Base-by-base conservation (phyloP, 2,888 invertebrate species). In the Corbicula japonica region DNA sequence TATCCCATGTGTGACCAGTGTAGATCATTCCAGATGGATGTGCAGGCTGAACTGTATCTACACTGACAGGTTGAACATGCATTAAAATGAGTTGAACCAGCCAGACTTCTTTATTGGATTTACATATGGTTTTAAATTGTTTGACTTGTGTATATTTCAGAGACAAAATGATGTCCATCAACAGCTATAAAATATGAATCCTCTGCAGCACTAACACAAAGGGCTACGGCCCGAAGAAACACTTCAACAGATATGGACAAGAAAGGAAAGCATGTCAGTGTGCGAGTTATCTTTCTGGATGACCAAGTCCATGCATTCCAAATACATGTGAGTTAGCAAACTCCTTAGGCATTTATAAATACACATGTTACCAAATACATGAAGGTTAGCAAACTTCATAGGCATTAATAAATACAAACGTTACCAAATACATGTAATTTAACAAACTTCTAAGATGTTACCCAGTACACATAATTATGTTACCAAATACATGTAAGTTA, bases 231-330 rank as follows among this genome's bases (percentile, higher is more conserved):
- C n/a, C n/a, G n/a, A n/a, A n/a, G n/a, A n/a, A n/a, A n/a, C n/a
- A n/a, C 38, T 4, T 26, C 38, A 4, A 26, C n/a, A 30, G 50
- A 28, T 26, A 83, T 80, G 80, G 83, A 83, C 56, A 87, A 89
- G 44, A 92, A 92, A 86, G 93, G 92, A 69, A 92, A 92, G 80
- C 86, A 89, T 75, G 87, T 93, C 76, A 89, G 86, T 72, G 85
- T 92, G 38, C 86, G 92, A 60, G 91, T 93, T 58, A 83, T 88
- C 41, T 89, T 93, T 74, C 84, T 93, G 32, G 93, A 93, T 84
- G 92, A 92, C 76, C 87, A 88, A 12, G 87, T 91, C 46, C 92
- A 92, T 70, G 89, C 87, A 52, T 93, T 93, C 81, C 92, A 90
- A 62, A 87, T 92, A 56, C 92, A 91, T 79, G 93, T 93, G 87